Percentiles rank a stretch among this genome's conserved stretches.
These are phyloP conservation scores for Chunga burmeisteri DNA, from an alignment of 2,113 vertebrate species.

Conservation along the genomic window DNA sequence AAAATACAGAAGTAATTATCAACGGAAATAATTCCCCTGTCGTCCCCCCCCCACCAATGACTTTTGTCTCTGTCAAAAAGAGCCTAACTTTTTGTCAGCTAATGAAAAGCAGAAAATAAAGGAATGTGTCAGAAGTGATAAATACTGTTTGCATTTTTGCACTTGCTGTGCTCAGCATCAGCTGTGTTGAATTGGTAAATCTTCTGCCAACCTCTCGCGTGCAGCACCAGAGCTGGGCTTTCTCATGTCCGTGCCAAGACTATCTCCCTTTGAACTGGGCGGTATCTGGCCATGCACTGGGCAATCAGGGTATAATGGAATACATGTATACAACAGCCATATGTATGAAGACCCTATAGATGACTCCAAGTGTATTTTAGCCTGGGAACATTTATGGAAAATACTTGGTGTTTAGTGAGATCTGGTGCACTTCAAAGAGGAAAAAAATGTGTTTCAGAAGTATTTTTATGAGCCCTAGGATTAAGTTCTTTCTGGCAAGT, in stretches of 20 bases:
- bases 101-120: conserved; percentile 45
- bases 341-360: background rate
- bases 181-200: background rate
- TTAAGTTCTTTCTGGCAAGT: background rate
- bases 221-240: background rate
- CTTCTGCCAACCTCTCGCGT: background rate
- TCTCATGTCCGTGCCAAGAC: rapidly evolving
- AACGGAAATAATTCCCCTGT: background rate
- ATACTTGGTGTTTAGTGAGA: background rate
- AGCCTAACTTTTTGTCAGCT: background rate
- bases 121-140: conserved; percentile 6
- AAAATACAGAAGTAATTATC: background rate
- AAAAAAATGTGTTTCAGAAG: background rate
- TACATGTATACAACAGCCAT: background rate
- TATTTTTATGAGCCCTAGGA: conserved; percentile 32
- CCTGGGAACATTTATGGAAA: background rate
- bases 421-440: background rate
- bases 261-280: background rate
- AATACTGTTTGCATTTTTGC: background rate
- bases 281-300: background rate
- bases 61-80: background rate
- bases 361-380: background rate
- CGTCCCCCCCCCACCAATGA: background rate
- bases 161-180: background rate
- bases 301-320: background rate